Evolutionary conservation across 2,113 vertebrate genomes (phyloP).

Genomic region (human (Homo sapiens)): GRCh38 chr14:52109001-52109500

Average conservation of each 20-base stretch:
- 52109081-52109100: not conserved
- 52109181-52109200: not conserved
- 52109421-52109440: too few relatives aligned
- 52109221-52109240: not conserved
- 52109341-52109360: too few relatives aligned
- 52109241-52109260: not conserved
- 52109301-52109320: constrained; percentile 1
- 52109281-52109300: not conserved
- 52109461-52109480: too few relatives aligned
- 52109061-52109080: not conserved
- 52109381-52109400: too few relatives aligned
- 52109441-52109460: too few relatives aligned
- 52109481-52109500: too few relatives aligned
- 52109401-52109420: too few relatives aligned
- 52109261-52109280: not conserved
- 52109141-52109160: not conserved
- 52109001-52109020: not conserved
- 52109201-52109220: not conserved
- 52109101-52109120: not conserved
- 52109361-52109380: too few relatives aligned
- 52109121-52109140: not conserved
- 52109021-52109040: not conserved
- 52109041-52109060: not conserved
- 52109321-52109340: not conserved
- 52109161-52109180: not conserved